These are phyloP conservation scores for Pygathrix nemaeus DNA, from an alignment of 2,113 vertebrate species.

Conservation along the genomic window DNA sequence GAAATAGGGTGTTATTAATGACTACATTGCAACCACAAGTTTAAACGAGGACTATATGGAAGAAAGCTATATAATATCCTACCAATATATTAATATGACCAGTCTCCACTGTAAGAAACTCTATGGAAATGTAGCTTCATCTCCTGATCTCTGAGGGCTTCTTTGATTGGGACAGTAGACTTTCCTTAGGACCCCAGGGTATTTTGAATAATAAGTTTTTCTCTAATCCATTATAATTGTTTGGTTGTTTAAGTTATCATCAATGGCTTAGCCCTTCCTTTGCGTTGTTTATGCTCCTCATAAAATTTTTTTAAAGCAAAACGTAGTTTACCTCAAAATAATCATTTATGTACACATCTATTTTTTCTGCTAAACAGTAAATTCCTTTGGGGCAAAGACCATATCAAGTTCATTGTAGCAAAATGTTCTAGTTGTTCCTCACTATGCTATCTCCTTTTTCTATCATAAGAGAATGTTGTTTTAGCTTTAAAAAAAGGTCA, in stretches of 20 bases:
- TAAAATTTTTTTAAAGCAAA: not conserved
- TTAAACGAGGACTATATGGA: not conserved
- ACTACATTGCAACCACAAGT: not conserved
- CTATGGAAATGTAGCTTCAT: not conserved
- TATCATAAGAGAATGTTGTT: conserved; percentile 1
- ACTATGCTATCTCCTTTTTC: conserved; percentile 1
- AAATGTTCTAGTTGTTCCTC: not conserved
- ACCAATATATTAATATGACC: no score
- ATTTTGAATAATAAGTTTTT: not conserved
- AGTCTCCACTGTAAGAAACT: not conserved
- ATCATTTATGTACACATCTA: not conserved
- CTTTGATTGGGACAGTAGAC: not conserved
- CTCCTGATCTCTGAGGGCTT: not conserved
- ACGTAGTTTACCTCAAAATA: not conserved
- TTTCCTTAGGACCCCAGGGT: not conserved
- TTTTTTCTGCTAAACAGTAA: not conserved
- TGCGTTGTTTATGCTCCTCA: not conserved
- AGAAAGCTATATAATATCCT: not conserved
- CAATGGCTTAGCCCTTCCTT: not conserved
- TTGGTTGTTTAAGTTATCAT: not conserved
- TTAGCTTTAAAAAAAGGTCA: not conserved
- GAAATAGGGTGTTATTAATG: not conserved
- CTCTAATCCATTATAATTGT: not conserved
- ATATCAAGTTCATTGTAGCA: not conserved
- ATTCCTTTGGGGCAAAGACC: not conserved